These are phyloP conservation scores for Panagrolaimus sp. DNA, from an alignment of 1,140 invertebrate species.

Conservation along the genomic window DNA sequence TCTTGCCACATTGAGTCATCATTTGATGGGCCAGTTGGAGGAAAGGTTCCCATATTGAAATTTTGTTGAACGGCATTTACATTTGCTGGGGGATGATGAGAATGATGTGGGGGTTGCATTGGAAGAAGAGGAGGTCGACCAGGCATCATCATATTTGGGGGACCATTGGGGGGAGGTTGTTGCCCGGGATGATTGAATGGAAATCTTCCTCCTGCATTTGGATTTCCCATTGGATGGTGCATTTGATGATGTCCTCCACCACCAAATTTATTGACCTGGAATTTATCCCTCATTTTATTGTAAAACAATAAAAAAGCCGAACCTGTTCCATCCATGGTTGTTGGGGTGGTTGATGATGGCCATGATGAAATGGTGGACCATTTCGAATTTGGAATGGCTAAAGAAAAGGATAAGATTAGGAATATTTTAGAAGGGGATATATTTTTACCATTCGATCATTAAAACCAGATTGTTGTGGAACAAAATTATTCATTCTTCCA, in stretches of 20 bases:
- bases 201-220: background rate
- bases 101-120: constrained; percentile 3
- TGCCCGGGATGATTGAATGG: background rate
- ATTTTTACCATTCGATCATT: constrained; percentile 3
- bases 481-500: constrained; percentile 1
- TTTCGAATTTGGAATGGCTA: background rate
- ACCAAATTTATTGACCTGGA: constrained; percentile 11
- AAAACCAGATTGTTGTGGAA: background rate
- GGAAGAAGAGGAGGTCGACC: background rate
- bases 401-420: too few relatives aligned
- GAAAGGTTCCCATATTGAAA: constrained; percentile 24
- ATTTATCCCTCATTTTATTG: too few relatives aligned
- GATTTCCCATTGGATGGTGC: constrained; percentile 1
- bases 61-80: background rate
- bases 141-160: constrained; percentile 10
- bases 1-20: constrained; percentile 32
- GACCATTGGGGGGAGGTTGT: background rate
- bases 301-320: too few relatives aligned
- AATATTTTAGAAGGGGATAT: too few relatives aligned
- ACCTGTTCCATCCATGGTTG: constrained; percentile 15
- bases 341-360: constrained; percentile 4
- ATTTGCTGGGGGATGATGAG: background rate
- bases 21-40: constrained; percentile 14
- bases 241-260: background rate
- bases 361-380: background rate